A percentile compares a stretch with the other conserved stretches of the same genome.
phyloP scores from a whole-genome alignment of 2,797 vertebrate species.

The Brachymystax lenok region DNA sequence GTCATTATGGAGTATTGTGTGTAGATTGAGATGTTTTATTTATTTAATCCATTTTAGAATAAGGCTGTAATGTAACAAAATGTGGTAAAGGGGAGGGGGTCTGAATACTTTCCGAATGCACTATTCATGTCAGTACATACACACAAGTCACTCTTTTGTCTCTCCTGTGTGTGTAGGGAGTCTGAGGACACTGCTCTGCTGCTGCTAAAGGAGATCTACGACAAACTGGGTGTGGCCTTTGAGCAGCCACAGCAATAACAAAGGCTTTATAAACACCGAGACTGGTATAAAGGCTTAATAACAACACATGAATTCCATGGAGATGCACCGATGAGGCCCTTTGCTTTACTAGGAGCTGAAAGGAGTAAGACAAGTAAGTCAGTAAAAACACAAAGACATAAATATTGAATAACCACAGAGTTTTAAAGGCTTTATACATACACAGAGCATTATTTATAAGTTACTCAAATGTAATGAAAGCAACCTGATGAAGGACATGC shows the following conservation, averaged over 20 bases:
- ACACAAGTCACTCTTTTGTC: too few relatives aligned
- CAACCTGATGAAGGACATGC: not conserved
- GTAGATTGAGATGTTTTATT: too few relatives aligned
- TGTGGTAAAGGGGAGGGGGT: too few relatives aligned
- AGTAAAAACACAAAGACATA: too few relatives aligned
- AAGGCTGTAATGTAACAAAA: too few relatives aligned
- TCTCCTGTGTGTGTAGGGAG: slow-evolving; percentile 77
- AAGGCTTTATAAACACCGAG: slow-evolving; percentile 9
- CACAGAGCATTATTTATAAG: not conserved
- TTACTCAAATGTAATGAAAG: not conserved
- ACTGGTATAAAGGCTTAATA: not conserved
- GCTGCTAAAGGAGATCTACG: slow-evolving; percentile 94
- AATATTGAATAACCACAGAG: slow-evolving; percentile 4
- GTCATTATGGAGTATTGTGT: too few relatives aligned
- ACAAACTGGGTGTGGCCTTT: slow-evolving; percentile 81
- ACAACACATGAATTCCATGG: not conserved
- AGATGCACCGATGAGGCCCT: not conserved
- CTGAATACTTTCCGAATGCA: too few relatives aligned
- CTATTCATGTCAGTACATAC: too few relatives aligned
- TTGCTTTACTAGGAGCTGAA: not conserved
- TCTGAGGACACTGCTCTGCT: slow-evolving; percentile 93
- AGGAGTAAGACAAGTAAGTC: too few relatives aligned
- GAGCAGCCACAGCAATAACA: slow-evolving; percentile 74
- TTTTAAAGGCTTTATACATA: not conserved
- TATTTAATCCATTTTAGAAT: too few relatives aligned